Evolutionary conservation across 2,113 vertebrate species (phyloP), one percentile per base, ranked within the genome.

Genomic region (Balaenoptera acutorostrata): DNA sequence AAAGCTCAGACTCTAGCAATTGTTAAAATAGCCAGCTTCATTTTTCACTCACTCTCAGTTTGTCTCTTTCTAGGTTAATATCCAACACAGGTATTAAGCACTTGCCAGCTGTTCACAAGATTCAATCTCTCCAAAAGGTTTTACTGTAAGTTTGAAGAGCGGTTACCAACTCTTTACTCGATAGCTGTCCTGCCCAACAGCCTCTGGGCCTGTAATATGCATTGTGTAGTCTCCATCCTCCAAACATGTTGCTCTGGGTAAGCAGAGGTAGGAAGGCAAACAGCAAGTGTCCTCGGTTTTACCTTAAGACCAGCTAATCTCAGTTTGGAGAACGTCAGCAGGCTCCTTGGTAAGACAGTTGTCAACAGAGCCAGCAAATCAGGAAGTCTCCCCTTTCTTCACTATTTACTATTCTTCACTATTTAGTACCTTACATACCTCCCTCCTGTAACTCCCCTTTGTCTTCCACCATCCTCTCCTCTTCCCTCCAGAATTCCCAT

Each of bases 51-150:
- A 89, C 29, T 97, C 33, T 96, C 13, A 44, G 77, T 96, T 95
- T 97, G 6, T 97, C 59, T 97, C 83, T 90, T 39, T 97, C 89
- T 93, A 98, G 98, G 97, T 97, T 98, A 97, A 98, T 98, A 96
- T 98, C 98, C 93, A 98, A 98, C 49, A 98, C 98, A 46, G 98
- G 98, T 77, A 97, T 98, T 88, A 97, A 96, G 90, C 97, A 90
- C 33, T 82, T 98, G 84, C 98, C 98, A 90, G 96, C 64, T 72
- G 69, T 98, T 90, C 97, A 96, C 81, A 98, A 97, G 97, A 98
- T 98, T 95, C 97, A 97, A 17, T 98, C 98, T 96, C 92, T 97
- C 10, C 98, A 97, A 90, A 98, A 97, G 75, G 97, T 98, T 96
- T 80, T 98, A 85, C 88, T 98, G 98, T 98, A 98, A 98, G 98